Base-by-base conservation (phyloP, 2,113 vertebrate species). In the Phylloscopus trochiloides region DNA sequence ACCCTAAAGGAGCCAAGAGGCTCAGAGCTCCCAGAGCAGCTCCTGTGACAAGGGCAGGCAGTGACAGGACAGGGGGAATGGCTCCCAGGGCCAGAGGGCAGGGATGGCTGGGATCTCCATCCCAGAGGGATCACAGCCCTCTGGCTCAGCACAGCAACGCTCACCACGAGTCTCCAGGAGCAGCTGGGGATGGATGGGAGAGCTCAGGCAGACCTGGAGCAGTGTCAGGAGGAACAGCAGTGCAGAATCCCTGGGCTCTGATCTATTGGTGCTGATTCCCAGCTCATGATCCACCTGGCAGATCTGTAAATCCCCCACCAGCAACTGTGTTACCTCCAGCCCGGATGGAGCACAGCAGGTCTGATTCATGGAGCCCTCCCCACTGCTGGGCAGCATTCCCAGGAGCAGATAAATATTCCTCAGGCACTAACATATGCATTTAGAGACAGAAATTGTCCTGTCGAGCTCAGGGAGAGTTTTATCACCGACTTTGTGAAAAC, bases 311-410 rank as follows among this genome's bases (percentile, higher is more conserved):
- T 34, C 1, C 2, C 43, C 61, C 59, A 18, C 18, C 65, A 73
- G 83, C 63, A 43, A 5, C 14, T 21, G 21, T 1, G 38, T 16
- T 14, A 16, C 38, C 82, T 66, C 25, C 77, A 81, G 8, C 61
- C 55, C 0, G 1, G 32, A 8, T 1, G 1, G 3, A 71, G 34
- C 34, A 34, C 34, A 34, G 34, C 34, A 34, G 31, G 10, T 13
- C 31, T 36, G 72, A 75, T n/a, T 28, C 19, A 12, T 7, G 31
- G 16, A 16, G 88, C 86, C 87, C 8, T 34, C 74, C 50, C 36
- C 61, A 55, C 34, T 31, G 47, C 80, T 65, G 77, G 74, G 81
- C 81, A 83, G 84, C 48, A 48, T 48, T 92, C 78, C 92, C 86
- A 66, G 75, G 28, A 79, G 82, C 57, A 88, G 42, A 31, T 21